Evolutionary conservation across 2,113 vertebrate genomes (phyloP), one percentile per base, ranked within the genome.

Genomic region (Machaerirhynchus nigripectus): DNA sequence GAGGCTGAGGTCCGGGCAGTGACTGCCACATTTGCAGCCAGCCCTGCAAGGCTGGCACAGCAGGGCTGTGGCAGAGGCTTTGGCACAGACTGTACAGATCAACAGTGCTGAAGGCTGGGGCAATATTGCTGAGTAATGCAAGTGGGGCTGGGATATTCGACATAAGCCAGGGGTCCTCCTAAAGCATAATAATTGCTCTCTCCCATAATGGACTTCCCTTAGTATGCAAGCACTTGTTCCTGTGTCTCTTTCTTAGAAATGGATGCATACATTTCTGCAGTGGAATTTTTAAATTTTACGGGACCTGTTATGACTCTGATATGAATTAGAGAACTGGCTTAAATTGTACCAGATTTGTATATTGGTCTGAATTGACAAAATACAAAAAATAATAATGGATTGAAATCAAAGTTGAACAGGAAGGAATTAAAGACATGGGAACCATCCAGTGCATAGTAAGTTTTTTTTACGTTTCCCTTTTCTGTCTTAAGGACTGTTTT

Each of bases 91-190:
- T 49, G n/a, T 2, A 1, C 42, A 37, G 7, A 13, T 14, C 7
- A 21, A 0, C 11, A 52, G 26, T 27, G 39, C 49, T 70, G 27
- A 10, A 59, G 52, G 39, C 40, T 71, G 49, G 50, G 44, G 37
- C 53, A 11, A 17, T 13, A 15, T 1, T 52, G 35, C 65, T 21
- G 33, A 47, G 28, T 3, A n/a, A 37, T 1, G 0, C 33, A 31
- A 26, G 31, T 5, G 30, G 30, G 67, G n/a, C 67, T 57, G 50
- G 55, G 26, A 5, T 24, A 19, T 9, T 17, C 60, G 49, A 14
- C 22, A 26, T 12, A 21, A 60, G 17, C 14, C 44, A 37, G 31
- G 27, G 49, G 20, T 79, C 37, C 71, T 73, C 37, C 49, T 39
- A 33, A 89, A 87, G 47, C 24, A 46, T 2, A 9, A 42, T 27